Conservation (phyloP, 1,140 invertebrate species). For the Anadara kagoshimensis region DNA sequence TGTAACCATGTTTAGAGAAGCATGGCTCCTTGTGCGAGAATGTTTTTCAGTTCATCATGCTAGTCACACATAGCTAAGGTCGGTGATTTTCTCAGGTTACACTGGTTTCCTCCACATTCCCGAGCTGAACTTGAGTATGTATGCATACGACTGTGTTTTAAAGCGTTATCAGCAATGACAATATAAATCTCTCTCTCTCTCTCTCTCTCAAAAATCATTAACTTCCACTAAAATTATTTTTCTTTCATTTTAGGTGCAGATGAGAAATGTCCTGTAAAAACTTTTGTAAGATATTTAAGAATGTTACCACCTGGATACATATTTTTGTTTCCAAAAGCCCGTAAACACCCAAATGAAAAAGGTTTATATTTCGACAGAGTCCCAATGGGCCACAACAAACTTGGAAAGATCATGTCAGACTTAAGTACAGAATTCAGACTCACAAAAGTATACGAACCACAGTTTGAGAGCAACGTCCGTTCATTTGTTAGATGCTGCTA, state of each 20-base stretch:
- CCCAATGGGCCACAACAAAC: not conserved
- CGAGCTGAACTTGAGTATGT: not conserved
- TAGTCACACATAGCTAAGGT: too few species aligned
- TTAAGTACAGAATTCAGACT: conserved; percentile 1
- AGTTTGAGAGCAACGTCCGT: conserved; percentile 13
- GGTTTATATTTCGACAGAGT: not conserved
- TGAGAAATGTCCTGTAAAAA: conserved; percentile 1
- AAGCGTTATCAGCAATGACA: too few species aligned
- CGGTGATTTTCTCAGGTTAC: too few species aligned
- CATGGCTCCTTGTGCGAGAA: too few species aligned
- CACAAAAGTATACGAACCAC: conserved; percentile 14
- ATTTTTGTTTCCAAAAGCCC: not conserved
- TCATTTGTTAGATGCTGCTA: conserved; percentile 10
- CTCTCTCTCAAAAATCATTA: too few species aligned
- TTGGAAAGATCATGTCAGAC: conserved; percentile 2
- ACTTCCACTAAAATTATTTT: not conserved
- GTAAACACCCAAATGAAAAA: not conserved
- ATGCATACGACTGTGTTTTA: too few species aligned
- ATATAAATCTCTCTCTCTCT: too few species aligned
- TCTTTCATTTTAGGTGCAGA: not conserved
- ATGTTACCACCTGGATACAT: not conserved
- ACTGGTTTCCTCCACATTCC: not conserved
- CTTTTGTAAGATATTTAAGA: not conserved
- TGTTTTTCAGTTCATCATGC: too few species aligned
- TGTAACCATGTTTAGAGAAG: too few species aligned